Percentiles rank a stretch among this genome's conserved stretches.
These are phyloP conservation scores for Dioctria linearis DNA, from an alignment of 2,888 invertebrate genomes.

Conservation along the genomic window DNA sequence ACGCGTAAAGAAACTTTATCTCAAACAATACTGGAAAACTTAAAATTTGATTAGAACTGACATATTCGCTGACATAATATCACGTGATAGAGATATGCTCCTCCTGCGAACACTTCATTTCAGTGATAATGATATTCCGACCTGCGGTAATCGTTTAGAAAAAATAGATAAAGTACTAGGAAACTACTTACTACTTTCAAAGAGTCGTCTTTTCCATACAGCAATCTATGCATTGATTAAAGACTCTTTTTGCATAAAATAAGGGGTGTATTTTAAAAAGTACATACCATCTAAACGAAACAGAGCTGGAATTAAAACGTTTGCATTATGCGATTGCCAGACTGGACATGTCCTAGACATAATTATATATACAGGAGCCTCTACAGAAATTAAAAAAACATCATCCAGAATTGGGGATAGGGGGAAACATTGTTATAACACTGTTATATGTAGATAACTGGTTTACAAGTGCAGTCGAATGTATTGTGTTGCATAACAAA, in stretches of 20 bases:
- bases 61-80: constrained; percentile 7
- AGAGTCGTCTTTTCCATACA: constrained; percentile 1
- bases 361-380: constrained; percentile 11
- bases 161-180: constrained; percentile 1
- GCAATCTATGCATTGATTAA: constrained; percentile 2
- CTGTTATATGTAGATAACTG: constrained; percentile 24
- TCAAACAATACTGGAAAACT: no score
- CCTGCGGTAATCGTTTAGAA: constrained; percentile 1
- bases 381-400: constrained; percentile 6
- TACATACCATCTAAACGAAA: constrained; percentile 16
- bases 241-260: not conserved
- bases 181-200: not conserved
- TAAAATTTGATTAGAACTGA: no score
- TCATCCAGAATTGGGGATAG: constrained; percentile 2
- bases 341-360: not conserved
- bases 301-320: not conserved
- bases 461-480: constrained; percentile 19
- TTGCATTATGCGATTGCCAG: constrained; percentile 2
- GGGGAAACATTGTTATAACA: constrained; percentile 1
- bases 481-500: constrained; percentile 15
- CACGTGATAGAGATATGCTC: constrained; percentile 14
- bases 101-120: not conserved
- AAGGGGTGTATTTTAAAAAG: constrained; percentile 6
- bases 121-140: constrained; percentile 17
- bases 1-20: no score